phyloP scores from a whole-genome alignment of 2,113 vertebrate genomes.

The Stercorarius parasiticus region DNA sequence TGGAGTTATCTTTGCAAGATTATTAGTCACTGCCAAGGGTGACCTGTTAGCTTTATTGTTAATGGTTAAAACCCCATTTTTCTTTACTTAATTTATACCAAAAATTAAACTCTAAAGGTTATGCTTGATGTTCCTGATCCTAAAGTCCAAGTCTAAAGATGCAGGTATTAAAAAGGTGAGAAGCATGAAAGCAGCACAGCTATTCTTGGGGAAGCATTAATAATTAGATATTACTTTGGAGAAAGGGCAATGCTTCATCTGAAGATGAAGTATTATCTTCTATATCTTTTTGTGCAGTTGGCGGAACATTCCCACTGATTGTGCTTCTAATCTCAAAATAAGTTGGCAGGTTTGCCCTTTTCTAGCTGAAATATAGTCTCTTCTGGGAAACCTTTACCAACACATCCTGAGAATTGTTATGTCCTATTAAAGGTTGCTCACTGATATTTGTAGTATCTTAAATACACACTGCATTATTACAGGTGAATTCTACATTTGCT shows the following conservation, averaged over 20 bases:
- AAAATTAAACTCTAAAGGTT: constrained; percentile 55
- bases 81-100: constrained; percentile 28
- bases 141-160: constrained; percentile 17
- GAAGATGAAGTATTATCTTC: constrained; percentile 67
- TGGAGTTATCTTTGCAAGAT: not conserved
- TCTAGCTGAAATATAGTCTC: constrained; percentile 67
- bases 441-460: constrained; percentile 66
- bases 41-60: not conserved
- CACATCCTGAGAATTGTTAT: constrained; percentile 60
- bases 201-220: constrained; percentile 59
- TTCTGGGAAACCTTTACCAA: constrained; percentile 63
- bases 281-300: constrained; percentile 61
- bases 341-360: constrained; percentile 74
- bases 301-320: constrained; percentile 50
- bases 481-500: constrained; percentile 59
- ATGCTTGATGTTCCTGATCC: not conserved
- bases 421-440: constrained; percentile 70
- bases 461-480: constrained; percentile 51
- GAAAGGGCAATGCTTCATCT: constrained; percentile 74
- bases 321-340: constrained; percentile 69
- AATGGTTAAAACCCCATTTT: constrained; percentile 3
- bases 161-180: constrained; percentile 34
- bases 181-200: constrained; percentile 5
- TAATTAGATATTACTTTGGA: constrained; percentile 71
- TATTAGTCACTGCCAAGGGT: constrained; percentile 17